Base-by-base conservation (phyloP, 1,140 invertebrate species). In the Drosophila orosa region DNA sequence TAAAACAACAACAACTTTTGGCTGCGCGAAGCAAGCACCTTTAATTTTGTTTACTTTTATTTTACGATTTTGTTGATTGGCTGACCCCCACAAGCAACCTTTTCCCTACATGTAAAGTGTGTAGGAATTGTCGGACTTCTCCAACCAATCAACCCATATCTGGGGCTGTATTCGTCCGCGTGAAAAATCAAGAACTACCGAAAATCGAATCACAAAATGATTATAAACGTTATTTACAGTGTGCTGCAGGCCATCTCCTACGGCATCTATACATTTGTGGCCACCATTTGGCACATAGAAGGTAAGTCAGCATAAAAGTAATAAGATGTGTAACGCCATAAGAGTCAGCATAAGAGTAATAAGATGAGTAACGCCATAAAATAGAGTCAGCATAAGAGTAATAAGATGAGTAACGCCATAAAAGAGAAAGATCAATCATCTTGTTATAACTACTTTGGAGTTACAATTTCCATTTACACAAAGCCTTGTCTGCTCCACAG, bases 11-110 rank as follows among this genome's bases (percentile, higher is more conserved):
- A 52, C 17, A 31, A 39, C 69, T 79, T 73, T 80, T 77, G 66
- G 76, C 84, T 80, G 73, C 66, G 63, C 56, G 60, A 87, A 87
- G 83, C 79, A 69, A 71, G 60, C 66, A 82, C 54, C 56, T 19
- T 66, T 33, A 4, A 57, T 47, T 71, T 61, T 66, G 17, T 29
- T 19, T 33, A 17, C 10, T 4, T 40, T 63, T 19, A 17, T 33
- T 45, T 40, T 40, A 2, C 59, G n/a, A 50, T 56, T 59, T 29
- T 10, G 13, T 48, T 58, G 2, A 29, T 48, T 29, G 25, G 22
- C 33, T 29, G 25, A 17, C 33, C 31, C 17, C 25, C n/a, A 27
- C 3, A 48, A 68, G 69, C 29, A 60, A 25, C 17, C 69, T 13
- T 9, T 56, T 19, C 3, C 9, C 13, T 1, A 37, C 0, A 1